phyloP scores from a whole-genome alignment of 2,888 invertebrate genomes.

The Catotricha subobsoleta region DNA sequence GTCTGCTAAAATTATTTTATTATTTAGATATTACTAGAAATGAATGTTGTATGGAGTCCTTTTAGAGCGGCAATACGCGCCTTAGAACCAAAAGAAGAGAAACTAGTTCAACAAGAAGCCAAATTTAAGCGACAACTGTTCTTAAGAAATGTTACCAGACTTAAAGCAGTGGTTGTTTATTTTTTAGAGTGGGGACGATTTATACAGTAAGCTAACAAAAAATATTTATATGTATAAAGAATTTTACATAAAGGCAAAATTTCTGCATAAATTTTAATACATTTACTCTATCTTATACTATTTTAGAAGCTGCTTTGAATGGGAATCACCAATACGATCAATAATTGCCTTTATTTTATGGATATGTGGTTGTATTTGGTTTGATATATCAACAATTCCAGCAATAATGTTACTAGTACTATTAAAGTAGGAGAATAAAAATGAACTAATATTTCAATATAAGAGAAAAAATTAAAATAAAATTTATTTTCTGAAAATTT shows the following conservation, averaged over 20 bases:
- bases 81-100: slow-evolving; percentile 87
- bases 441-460: slow-evolving; percentile 13
- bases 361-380: slow-evolving; percentile 79
- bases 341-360: slow-evolving; percentile 68
- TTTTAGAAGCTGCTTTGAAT: slow-evolving; percentile 83
- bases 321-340: slow-evolving; percentile 82
- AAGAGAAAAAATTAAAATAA: background rate
- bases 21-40: slow-evolving; percentile 60
- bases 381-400: slow-evolving; percentile 92
- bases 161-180: slow-evolving; percentile 76
- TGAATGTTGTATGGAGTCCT: slow-evolving; percentile 85
- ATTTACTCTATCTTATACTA: no score
- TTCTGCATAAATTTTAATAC: no score
- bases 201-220: slow-evolving; percentile 80
- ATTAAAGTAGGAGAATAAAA: slow-evolving; percentile 43
- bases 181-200: slow-evolving; percentile 80
- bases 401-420: slow-evolving; percentile 63
- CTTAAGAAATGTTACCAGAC: slow-evolving; percentile 78
- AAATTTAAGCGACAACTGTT: slow-evolving; percentile 93
- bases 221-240: no score
- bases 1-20: background rate
- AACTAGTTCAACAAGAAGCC: slow-evolving; percentile 83
- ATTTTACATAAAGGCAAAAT: no score
- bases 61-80: slow-evolving; percentile 79
- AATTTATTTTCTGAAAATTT: background rate